Base-by-base conservation (phyloP, 2,888 invertebrate species). In the Artemia sinica region DNA sequence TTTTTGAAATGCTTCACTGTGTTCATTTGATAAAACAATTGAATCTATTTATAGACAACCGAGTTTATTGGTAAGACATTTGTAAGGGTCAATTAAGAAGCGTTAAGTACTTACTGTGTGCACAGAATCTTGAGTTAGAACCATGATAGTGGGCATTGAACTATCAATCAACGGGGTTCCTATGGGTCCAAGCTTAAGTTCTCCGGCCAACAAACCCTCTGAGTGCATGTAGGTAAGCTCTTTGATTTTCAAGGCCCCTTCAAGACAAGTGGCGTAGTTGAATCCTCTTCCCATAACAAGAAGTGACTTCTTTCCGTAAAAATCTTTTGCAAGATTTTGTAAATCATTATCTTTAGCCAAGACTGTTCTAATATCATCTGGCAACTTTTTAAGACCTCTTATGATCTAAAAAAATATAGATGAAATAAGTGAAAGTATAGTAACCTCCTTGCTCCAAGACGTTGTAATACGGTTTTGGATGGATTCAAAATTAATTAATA, bases 171-270 rank as follows among this genome's bases (percentile, higher is more conserved):
- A 85, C 1, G 98, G n/a, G n/a, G n/a, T n/a, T n/a, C n/a, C 98
- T 72, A 99, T 81, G 0, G 98, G 98, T 10, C 98, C 98, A 76
- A 99, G 98, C 77, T 99, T 99, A 74, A 99, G 81, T 82, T 99
- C 98, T 69, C 98, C 98, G 41, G 97, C 94, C 87, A 98, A 88
- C 72, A 99, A 97, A 28, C 95, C 96, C 79, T 96, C 95, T 74
- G 96, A 96, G 81, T 99, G 98, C 95, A 99, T 97, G 80, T 99
- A 99, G 0, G 98, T 97, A 79, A 99, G 82, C 78, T 99, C 98
- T 80, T 98, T 97, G 28, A 97, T 92, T 88, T 97, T 96, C 84
- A 93, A 80, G 67, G 92, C 92, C 70, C 96, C 98, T 81, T 99
- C 98, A 75, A 99, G 83, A 76, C 98, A 98, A 0, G 98, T 98